Evolutionary conservation across 2,888 invertebrate species (phyloP), one percentile per base, ranked within the genome.

Genomic region (Drosophila colorata): DNA sequence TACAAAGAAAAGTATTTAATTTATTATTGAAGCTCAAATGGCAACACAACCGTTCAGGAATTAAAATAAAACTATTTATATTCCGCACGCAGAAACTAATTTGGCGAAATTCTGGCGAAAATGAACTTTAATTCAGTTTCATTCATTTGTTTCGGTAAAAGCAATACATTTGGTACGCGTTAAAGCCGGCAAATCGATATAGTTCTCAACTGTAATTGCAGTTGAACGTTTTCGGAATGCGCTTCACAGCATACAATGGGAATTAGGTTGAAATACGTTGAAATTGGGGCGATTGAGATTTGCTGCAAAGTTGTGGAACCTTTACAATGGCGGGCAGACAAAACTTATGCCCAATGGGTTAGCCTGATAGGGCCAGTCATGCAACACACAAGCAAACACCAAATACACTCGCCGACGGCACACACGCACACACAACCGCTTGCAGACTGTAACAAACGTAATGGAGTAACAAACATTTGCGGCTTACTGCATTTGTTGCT

Each of bases 401-500:
- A 48, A 47, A 48, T 47, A 58, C 16, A 66, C 44, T 20, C 11
- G 37, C 37, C 35, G 44, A 43, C 13, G 31, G 53, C 44, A 63
- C 25, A 51, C 14, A 53, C 14, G 60, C 46, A 55, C 18, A 40
- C 38, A 49, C 18, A 57, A 37, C 58, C 47, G 49, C 37, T 44
- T 38, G 31, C 14, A 16, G 40, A 14, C 25, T 52, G 55, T 66
- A 59, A 67, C 66, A 66, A 70, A 69, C 70, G 64, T 74, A 82
- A 86, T 86, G 80, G 74, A 86, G 87, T 82, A 77, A 86, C 88
- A 88, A 88, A 81, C 82, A 85, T 87, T 83, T 87, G 86, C 76
- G 86, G 83, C 68, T 83, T 73, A 74, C 70, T 81, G 82, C 78
- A 81, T 63, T 74, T 74, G 68, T 64, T 51, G 7, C 38, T 37